Percentiles rank a stretch among this genome's conserved stretches.
phyloP scores from a whole-genome alignment of 2,113 vertebrate genomes.

The Corythornis vintsioides region DNA sequence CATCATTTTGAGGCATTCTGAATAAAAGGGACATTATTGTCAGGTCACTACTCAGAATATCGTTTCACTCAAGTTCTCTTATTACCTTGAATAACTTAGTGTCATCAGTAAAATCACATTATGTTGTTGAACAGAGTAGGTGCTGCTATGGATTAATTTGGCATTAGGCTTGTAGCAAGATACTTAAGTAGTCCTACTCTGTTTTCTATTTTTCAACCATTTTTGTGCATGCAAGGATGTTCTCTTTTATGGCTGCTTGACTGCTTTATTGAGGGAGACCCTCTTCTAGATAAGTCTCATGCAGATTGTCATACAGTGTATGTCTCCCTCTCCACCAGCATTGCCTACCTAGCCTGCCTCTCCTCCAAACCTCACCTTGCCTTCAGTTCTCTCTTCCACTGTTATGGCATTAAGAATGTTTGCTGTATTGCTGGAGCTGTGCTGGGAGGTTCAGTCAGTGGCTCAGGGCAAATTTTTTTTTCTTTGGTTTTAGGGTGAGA shows the following conservation, averaged over 20 bases:
- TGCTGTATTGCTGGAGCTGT: not conserved
- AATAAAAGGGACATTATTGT: not conserved
- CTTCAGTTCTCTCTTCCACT: not conserved
- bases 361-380: not conserved
- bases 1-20: not conserved
- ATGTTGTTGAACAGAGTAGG: not conserved
- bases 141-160: not conserved
- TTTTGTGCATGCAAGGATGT: not conserved
- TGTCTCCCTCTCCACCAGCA: not conserved
- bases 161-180: not conserved
- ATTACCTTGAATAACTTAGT: not conserved
- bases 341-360: not conserved
- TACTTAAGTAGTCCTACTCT: not conserved
- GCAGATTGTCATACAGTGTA: rapidly evolving
- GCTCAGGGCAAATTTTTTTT: not conserved
- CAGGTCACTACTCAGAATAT: not conserved
- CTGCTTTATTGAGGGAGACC: not conserved
- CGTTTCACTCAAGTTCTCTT: not conserved
- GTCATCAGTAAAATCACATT: not conserved
- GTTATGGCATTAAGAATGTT: not conserved
- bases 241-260: not conserved
- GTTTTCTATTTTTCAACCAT: not conserved
- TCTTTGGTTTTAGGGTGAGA: not conserved
- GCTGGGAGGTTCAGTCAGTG: not conserved
- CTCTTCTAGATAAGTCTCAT: not conserved